Conservation (phyloP, 2,888 invertebrate genomes). For the Tenthredo livida region DNA sequence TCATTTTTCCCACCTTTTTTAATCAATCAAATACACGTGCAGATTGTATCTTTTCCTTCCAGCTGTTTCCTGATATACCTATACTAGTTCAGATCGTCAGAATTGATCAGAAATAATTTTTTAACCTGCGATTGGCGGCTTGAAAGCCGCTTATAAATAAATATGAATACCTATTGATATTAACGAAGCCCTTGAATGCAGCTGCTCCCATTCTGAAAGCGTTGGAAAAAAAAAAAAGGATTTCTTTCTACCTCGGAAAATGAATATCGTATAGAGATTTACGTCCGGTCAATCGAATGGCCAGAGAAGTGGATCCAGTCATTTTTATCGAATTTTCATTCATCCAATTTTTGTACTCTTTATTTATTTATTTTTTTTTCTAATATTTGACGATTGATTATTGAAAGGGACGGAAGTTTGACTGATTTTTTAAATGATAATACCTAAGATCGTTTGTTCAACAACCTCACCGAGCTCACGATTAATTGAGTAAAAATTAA, state of each 20-base stretch:
- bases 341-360: neutral
- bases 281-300: neutral
- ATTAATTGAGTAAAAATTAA: slow-evolving; percentile 30
- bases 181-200: slow-evolving; percentile 11
- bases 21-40: neutral
- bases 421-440: neutral
- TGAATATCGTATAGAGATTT: neutral
- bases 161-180: neutral
- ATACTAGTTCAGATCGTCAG: neutral
- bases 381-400: neutral
- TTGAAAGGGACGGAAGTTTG: neutral
- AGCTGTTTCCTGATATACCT: neutral
- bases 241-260: neutral
- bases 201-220: neutral
- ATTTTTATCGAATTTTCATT: neutral
- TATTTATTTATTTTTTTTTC: neutral
- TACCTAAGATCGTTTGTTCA: neutral
- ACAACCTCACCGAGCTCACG: neutral
- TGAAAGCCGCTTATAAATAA: slow-evolving; percentile 1
- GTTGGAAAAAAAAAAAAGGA: neutral
- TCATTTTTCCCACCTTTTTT: neutral
- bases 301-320: neutral
- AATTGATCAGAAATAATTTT: neutral
- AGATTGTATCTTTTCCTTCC: neutral
- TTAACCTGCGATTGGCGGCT: neutral